A percentile compares a stretch with the other conserved stretches of the same genome.
These are phyloP conservation scores for Charadrius vociferus DNA, from an alignment of 2,113 vertebrate genomes.

Conservation along the genomic window DNA sequence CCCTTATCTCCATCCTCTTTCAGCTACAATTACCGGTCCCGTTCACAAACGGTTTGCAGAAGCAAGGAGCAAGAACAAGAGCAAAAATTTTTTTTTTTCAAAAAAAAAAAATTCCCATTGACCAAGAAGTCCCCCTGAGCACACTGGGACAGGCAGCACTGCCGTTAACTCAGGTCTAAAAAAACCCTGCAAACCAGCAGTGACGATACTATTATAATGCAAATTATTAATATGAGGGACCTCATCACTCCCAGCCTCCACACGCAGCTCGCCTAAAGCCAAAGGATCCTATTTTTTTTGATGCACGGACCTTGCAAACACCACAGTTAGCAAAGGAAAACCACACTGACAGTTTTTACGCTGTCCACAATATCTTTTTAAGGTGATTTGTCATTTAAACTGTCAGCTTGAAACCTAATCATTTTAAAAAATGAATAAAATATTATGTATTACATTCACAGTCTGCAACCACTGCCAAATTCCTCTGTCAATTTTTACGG, in stretches of 20 bases:
- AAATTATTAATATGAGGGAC: neutral
- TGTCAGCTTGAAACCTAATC: constrained; percentile 10
- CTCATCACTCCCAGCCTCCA: neutral
- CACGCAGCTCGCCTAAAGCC: neutral
- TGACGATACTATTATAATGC: neutral
- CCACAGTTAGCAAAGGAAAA: neutral
- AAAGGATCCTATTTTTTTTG: neutral
- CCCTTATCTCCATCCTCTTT: neutral
- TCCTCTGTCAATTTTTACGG: constrained; percentile 19
- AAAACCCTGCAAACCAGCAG: neutral
- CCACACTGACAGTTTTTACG: neutral
- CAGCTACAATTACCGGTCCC: neutral
- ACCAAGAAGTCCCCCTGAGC: neutral
- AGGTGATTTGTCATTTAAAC: constrained; percentile 17
- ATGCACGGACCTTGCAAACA: neutral
- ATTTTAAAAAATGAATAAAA: neutral
- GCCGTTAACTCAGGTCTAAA: neutral
- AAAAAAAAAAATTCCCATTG: neutral
- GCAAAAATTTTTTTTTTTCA: neutral
- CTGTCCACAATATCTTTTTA: neutral
- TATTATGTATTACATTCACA: neutral
- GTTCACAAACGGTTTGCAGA: neutral
- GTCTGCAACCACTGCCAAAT: constrained; percentile 41
- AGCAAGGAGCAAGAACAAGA: neutral
- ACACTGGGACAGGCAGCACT: neutral